Percentiles rank a stretch among this genome's conserved stretches.
phyloP scores from a whole-genome alignment of 2,113 vertebrate genomes.

The Python bivittatus region DNA sequence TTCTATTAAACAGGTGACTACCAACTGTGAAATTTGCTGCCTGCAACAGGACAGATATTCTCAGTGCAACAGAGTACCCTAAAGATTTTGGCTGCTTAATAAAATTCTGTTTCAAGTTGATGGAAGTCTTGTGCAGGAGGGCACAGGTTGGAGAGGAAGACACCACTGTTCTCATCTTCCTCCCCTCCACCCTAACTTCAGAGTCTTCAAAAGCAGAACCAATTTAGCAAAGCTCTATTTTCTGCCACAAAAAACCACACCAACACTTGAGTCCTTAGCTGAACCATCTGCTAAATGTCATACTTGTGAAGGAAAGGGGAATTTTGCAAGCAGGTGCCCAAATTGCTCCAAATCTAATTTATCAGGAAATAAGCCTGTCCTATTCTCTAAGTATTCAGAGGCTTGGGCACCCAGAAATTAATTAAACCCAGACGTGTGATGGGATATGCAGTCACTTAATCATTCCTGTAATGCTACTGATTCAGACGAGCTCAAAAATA shows the following conservation, averaged over 20 bases:
- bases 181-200: neutral
- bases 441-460: neutral
- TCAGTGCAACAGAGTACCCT: neutral
- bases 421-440: neutral
- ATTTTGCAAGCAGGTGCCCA: neutral
- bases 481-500: neutral
- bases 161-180: neutral
- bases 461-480: neutral
- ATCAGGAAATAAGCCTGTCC: neutral
- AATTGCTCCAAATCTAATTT: neutral
- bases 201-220: neutral
- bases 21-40: neutral
- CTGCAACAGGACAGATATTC: neutral
- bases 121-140: neutral
- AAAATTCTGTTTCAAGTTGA: neutral
- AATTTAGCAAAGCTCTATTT: neutral
- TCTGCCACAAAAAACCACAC: neutral
- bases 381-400: neutral
- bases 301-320: neutral
- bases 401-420: neutral
- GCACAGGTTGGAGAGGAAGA: neutral
- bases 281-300: neutral
- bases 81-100: neutral
- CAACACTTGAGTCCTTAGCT: neutral
- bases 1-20: neutral